A percentile compares a stretch with the other conserved stretches of the same genome.
Evolutionary conservation across 37 sponge, comb jelly and placozoan species (phyloP).

Genomic region (Bolinopsis microptera): DNA sequence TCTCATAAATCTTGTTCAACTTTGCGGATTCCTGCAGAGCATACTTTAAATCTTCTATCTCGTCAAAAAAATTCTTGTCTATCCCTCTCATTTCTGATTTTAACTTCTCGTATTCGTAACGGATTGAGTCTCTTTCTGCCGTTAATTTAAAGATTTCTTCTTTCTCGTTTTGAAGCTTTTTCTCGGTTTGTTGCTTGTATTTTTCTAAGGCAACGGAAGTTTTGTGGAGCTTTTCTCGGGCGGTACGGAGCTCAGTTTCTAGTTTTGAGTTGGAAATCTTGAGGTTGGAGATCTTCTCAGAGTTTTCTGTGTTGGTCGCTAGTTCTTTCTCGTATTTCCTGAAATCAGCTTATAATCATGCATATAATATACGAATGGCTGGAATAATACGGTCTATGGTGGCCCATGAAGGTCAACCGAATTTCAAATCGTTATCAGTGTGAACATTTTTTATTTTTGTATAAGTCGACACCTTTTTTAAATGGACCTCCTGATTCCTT

Average conservation of each 20-base stretch:
- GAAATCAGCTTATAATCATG: no score
- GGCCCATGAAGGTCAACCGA: no score
- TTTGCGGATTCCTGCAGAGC: slow-evolving; percentile 60
- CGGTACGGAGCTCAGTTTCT: background rate
- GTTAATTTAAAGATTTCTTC: slow-evolving; percentile 50
- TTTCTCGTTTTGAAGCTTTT: background rate
- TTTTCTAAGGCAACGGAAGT: background rate
- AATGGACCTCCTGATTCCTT: no score
- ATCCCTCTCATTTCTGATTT: slow-evolving; percentile 50
- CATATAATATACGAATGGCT: no score
- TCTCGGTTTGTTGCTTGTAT: slow-evolving; percentile 36
- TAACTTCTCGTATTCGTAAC: slow-evolving; percentile 25
- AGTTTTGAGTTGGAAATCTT: slow-evolving; percentile 17
- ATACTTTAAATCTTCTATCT: slow-evolving; percentile 59
- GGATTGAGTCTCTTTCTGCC: slow-evolving; percentile 19
- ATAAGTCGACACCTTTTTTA: no score
- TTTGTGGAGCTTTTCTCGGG: slow-evolving; percentile 51
- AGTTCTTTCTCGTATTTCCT: slow-evolving; percentile 56
- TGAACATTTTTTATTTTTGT: no score
- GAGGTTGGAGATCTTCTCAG: slow-evolving; percentile 48
- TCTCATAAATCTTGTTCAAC: slow-evolving; percentile 58
- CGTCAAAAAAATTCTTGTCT: slow-evolving; percentile 59
- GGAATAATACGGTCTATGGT: no score
- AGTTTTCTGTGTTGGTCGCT: slow-evolving; percentile 41
- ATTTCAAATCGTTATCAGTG: no score